Conservation (phyloP, 2,113 vertebrate species). For the Psephotus haematonotus region DNA sequence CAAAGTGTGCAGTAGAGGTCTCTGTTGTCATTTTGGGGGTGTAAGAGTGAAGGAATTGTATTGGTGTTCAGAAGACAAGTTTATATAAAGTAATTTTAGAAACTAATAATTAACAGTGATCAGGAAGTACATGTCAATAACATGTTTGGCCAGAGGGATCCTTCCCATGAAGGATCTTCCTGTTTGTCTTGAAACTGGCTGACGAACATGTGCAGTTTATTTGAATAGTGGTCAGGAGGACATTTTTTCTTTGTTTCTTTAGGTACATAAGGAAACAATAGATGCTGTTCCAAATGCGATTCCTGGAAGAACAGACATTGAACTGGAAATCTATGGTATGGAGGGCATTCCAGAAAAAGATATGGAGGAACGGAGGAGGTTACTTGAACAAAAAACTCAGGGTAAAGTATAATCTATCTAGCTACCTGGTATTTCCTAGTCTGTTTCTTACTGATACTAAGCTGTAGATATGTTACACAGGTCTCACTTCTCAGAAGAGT, state of each 20-base stretch:
- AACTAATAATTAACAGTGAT: not conserved
- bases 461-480: not conserved
- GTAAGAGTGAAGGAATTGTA: not conserved
- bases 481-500: accelerated
- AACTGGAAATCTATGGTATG: slow-evolving; percentile 99
- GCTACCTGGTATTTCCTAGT: not conserved
- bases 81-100: not conserved
- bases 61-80: not conserved
- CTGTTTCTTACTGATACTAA: not conserved
- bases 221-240: not conserved
- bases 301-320: slow-evolving; percentile 95
- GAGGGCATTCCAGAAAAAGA: slow-evolving; percentile 99
- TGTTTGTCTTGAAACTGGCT: not conserved
- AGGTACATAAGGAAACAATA: slow-evolving; percentile 99
- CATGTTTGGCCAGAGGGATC: not conserved
- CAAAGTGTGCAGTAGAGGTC: not conserved
- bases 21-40: not conserved
- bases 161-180: not conserved
- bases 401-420: slow-evolving; percentile 71
- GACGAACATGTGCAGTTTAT: not conserved
- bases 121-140: not conserved
- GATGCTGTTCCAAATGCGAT: slow-evolving; percentile 98
- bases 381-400: slow-evolving; percentile 97
- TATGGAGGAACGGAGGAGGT: slow-evolving; percentile 92
- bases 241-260: not conserved